Evolutionary conservation across 2,797 vertebrate species (phyloP).

Genomic region (Champsocephalus gunnari): DNA sequence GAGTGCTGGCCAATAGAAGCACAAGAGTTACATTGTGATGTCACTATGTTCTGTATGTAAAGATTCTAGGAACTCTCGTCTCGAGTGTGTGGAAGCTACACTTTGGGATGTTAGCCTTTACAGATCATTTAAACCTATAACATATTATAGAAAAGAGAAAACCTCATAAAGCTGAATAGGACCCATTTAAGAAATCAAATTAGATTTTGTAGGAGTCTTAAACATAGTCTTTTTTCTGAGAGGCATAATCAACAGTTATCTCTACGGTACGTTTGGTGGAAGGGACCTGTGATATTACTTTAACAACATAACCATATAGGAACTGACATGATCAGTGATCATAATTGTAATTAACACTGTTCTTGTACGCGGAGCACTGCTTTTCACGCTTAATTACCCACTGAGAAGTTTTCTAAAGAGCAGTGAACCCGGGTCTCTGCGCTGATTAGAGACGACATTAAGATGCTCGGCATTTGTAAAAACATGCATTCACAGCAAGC

Average conservation of each 20-base stretch:
- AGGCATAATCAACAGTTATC: neutral
- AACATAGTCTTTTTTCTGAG: neutral
- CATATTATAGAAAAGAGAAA: too few relatives aligned
- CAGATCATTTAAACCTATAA: too few relatives aligned
- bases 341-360: slow-evolving; percentile 5
- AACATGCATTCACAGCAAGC: neutral
- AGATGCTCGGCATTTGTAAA: neutral
- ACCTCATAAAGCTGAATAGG: too few relatives aligned
- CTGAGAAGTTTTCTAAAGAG: neutral
- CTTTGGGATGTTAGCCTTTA: too few relatives aligned
- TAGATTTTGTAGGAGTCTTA: neutral
- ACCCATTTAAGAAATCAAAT: neutral
- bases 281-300: too few relatives aligned
- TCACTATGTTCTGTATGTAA: too few relatives aligned
- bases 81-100: too few relatives aligned
- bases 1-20: too few relatives aligned
- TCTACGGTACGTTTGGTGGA: too few relatives aligned
- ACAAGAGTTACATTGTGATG: too few relatives aligned
- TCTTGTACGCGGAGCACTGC: neutral
- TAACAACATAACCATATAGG: neutral
- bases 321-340: slow-evolving; percentile 2
- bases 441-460: neutral
- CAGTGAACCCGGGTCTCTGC: slow-evolving; percentile 8
- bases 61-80: too few relatives aligned
- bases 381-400: slow-evolving; percentile 37